These are phyloP conservation scores for Onychostoma macrolepis DNA, from an alignment of 2,113 vertebrate species.

Conservation along the genomic window DNA sequence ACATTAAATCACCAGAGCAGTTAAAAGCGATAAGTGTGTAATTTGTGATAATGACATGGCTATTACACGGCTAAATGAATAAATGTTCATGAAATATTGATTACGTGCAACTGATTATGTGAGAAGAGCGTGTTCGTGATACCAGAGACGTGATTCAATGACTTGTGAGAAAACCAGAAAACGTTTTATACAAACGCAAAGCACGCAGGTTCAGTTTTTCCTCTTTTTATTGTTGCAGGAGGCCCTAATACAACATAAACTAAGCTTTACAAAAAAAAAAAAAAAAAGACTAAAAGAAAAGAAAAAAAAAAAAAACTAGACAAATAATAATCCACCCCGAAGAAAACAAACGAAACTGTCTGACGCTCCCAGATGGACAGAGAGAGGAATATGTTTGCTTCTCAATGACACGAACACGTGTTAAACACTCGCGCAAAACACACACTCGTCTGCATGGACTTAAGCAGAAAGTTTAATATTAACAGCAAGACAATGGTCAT, in stretches of 20 bases:
- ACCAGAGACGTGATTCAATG: background rate
- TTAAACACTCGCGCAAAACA: background rate
- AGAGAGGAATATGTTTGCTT: conserved; percentile 26
- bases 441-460: conserved; percentile 1
- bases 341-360: conserved; percentile 65
- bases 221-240: conserved; percentile 84
- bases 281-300: conserved; percentile 58
- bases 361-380: conserved; percentile 70
- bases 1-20: background rate
- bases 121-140: background rate
- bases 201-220: conserved; percentile 63
- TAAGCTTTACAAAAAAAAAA: conserved; percentile 82
- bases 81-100: background rate
- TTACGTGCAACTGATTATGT: background rate
- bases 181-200: background rate
- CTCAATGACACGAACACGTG: background rate
- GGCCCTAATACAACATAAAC: conserved; percentile 83
- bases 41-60: background rate
- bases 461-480: conserved; percentile 16
- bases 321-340: conserved; percentile 67
- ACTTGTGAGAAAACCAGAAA: background rate
- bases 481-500: conserved; percentile 18
- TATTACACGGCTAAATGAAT: background rate
- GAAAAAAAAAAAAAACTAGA: background rate
- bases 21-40: background rate